Evolutionary conservation across 2,888 invertebrate species (phyloP).

Genomic region (Amiota minor): DNA sequence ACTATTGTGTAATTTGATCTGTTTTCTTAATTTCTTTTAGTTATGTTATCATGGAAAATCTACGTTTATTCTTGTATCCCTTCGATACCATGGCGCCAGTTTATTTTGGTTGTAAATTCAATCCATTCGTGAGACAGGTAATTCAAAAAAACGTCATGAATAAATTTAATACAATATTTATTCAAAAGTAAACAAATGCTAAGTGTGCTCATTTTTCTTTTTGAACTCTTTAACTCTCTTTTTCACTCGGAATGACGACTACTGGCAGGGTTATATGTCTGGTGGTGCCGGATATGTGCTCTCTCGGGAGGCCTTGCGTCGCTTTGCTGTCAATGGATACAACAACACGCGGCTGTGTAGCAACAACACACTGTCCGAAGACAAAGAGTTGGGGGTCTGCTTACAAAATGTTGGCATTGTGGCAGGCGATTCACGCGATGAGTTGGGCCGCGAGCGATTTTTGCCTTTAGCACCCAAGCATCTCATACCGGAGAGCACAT

Average conservation of each 20-base stretch:
- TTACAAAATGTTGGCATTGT: constrained; percentile 87
- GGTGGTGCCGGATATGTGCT: constrained; percentile 96
- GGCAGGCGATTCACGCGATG: constrained; percentile 92
- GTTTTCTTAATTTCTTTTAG: constrained; percentile 71
- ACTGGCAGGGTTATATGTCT: constrained; percentile 86
- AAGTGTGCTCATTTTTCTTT: background rate
- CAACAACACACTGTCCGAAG: constrained; percentile 74
- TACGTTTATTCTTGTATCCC: constrained; percentile 88
- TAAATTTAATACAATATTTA: background rate
- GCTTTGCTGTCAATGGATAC: constrained; percentile 83
- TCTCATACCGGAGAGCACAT: constrained; percentile 83
- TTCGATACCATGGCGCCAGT: constrained; percentile 82
- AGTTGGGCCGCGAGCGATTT: constrained; percentile 88
- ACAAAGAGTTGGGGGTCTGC: constrained; percentile 78
- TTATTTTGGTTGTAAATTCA: constrained; percentile 94
- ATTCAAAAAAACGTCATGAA: constrained; percentile 63
- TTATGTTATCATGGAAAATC: constrained; percentile 95
- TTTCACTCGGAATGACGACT: background rate
- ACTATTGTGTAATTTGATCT: background rate
- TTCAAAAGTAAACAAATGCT: background rate
- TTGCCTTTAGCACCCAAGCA: constrained; percentile 87
- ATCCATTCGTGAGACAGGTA: constrained; percentile 76
- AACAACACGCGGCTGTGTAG: constrained; percentile 75
- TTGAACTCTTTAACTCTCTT: background rate
- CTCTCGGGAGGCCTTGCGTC: constrained; percentile 84